Conservation (phyloP, 1,140 invertebrate species). For the Drosophila auraria region DNA sequence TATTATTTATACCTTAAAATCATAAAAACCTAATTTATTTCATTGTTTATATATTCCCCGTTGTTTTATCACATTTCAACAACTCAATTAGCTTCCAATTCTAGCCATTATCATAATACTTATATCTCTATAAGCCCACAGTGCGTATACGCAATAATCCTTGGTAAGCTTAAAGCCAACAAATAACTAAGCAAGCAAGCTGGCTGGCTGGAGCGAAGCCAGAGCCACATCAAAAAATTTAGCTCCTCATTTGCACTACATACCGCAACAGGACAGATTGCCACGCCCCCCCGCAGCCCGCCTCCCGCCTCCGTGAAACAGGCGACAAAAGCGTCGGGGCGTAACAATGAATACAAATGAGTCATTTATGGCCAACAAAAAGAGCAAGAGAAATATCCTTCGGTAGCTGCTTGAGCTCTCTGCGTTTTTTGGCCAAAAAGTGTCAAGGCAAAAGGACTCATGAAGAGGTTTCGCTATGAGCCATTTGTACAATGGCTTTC, state of each 20-base stretch:
- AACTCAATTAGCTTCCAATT: neutral
- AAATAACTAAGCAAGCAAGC: conserved; percentile 17
- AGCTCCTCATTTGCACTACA: conserved; percentile 57
- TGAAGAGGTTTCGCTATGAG: conserved; percentile 2
- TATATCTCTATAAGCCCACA: neutral
- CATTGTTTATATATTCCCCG: neutral
- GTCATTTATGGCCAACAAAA: conserved; percentile 56
- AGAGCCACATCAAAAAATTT: conserved; percentile 25
- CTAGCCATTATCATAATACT: neutral
- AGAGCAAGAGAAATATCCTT: conserved; percentile 17
- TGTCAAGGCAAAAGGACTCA: conserved; percentile 27
- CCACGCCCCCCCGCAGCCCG: conserved; percentile 8
- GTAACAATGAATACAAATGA: conserved; percentile 62
- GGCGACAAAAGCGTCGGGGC: conserved; percentile 48
- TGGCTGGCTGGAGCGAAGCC: neutral
- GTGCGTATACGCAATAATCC: conserved; percentile 47
- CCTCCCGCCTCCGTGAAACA: neutral
- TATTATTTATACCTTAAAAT: too few species aligned
- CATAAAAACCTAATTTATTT: too few species aligned
- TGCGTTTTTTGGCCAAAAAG: conserved; percentile 20
- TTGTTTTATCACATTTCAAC: neutral
- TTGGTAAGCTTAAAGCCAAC: conserved; percentile 15
- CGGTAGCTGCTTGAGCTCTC: conserved; percentile 9
- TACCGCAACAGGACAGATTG: conserved; percentile 34
- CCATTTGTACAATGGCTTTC: neutral